These are phyloP conservation scores for Caiman crocodilus DNA, from an alignment of 2,797 vertebrate genomes.

Conservation along the genomic window DNA sequence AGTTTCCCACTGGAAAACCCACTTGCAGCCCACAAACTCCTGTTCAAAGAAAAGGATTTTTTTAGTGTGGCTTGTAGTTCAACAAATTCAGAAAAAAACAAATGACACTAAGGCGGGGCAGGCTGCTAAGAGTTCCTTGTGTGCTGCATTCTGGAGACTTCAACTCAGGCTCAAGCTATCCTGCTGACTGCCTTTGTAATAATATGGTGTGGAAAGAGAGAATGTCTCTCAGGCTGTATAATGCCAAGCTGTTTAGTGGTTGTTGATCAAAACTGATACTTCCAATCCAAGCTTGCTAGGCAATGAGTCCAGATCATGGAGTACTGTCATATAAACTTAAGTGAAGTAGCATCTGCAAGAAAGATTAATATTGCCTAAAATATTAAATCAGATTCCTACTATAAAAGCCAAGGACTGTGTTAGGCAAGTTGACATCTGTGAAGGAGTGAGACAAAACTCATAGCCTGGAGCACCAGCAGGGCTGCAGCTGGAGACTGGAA, in stretches of 20 bases:
- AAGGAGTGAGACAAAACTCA: no score
- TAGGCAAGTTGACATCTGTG: background rate
- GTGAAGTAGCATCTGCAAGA: background rate
- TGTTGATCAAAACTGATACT: background rate
- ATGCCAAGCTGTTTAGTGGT: background rate
- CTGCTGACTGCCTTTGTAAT: background rate
- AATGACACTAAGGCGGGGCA: accelerated
- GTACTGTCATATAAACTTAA: background rate
- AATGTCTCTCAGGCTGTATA: accelerated
- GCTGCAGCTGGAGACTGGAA: no score
- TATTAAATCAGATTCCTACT: background rate
- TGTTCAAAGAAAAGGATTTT: background rate
- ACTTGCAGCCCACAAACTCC: background rate
- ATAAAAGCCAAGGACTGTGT: background rate
- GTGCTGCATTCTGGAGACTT: background rate
- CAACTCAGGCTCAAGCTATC: background rate
- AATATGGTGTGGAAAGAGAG: background rate
- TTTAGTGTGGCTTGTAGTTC: background rate
- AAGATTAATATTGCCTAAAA: background rate
- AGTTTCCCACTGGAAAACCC: background rate
- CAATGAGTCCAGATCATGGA: background rate
- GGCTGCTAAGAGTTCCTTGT: background rate
- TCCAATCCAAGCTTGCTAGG: background rate
- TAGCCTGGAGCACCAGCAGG: no score
- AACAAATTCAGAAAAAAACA: background rate